phyloP scores from a whole-genome alignment of 2,888 invertebrate species.

The Geophilus truncorum region DNA sequence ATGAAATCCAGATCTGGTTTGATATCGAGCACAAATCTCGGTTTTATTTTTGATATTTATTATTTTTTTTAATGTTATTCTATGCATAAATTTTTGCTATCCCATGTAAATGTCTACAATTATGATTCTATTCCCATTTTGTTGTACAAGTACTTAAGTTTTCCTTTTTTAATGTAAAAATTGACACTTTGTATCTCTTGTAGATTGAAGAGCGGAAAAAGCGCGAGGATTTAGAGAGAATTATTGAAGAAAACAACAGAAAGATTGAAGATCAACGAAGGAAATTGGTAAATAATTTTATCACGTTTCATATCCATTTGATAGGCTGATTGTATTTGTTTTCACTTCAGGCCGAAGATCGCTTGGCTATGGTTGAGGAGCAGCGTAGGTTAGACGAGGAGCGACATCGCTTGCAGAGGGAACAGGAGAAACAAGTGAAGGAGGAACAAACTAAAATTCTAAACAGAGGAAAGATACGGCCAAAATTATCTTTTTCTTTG shows the following conservation, averaged over 20 bases:
- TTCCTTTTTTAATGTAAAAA: not conserved
- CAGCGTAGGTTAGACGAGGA: slow-evolving; percentile 95
- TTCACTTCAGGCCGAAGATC: slow-evolving; percentile 98
- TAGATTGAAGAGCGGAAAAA: slow-evolving; percentile 97
- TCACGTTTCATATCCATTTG: no score
- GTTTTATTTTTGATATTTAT: not conserved
- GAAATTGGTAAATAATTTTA: slow-evolving; percentile 74
- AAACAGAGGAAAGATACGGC: slow-evolving; percentile 94
- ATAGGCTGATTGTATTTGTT: no score
- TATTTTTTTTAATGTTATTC: not conserved
- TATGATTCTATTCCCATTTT: not conserved
- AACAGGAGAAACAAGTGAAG: slow-evolving; percentile 84
- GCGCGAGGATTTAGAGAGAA: slow-evolving; percentile 89
- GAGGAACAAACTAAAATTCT: slow-evolving; percentile 95
- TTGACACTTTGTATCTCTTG: slow-evolving; percentile 42
- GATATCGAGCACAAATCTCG: not conserved
- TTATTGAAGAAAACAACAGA: slow-evolving; percentile 95
- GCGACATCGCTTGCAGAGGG: slow-evolving; percentile 83
- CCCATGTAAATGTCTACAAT: not conserved
- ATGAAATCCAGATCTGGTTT: slow-evolving; percentile 16
- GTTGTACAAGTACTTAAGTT: not conserved
- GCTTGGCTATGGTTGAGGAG: slow-evolving; percentile 93
- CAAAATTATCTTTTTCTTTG: slow-evolving; percentile 88
- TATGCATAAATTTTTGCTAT: not conserved
- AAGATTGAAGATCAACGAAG: slow-evolving; percentile 96